phyloP scores from a whole-genome alignment of 2,888 invertebrate genomes.

The Tipula unca region DNA sequence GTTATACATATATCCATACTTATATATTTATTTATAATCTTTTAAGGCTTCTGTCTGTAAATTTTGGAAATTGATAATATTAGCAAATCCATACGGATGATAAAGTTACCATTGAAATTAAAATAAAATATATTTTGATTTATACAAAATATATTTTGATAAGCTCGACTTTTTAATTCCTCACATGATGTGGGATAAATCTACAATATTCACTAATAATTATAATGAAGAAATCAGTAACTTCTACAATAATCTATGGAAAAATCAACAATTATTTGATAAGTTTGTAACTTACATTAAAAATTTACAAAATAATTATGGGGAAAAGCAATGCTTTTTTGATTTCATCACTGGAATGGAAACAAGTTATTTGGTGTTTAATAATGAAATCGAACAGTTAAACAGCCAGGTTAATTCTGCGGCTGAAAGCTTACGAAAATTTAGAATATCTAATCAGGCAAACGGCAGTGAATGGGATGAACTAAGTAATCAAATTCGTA shows the following conservation, averaged over 20 bases:
- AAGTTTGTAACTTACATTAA: neutral
- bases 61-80: neutral
- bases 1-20: neutral
- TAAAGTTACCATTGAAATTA: neutral
- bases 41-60: neutral
- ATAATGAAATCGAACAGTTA: neutral
- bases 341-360: neutral
- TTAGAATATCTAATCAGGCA: neutral
- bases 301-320: neutral
- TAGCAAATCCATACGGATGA: neutral
- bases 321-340: neutral
- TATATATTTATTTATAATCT: neutral
- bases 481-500: neutral
- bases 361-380: neutral
- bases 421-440: neutral
- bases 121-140: neutral
- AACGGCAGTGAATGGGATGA: neutral
- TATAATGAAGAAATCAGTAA: neutral
- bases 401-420: neutral
- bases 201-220: neutral
- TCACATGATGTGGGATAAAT: neutral
- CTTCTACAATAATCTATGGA: neutral
- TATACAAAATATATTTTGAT: neutral
- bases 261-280: neutral
- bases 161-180: neutral